A percentile compares a stretch with the other conserved stretches of the same genome.
These are phyloP conservation scores for Strix occidentalis DNA, from an alignment of 2,797 vertebrate genomes.

Conservation along the genomic window DNA sequence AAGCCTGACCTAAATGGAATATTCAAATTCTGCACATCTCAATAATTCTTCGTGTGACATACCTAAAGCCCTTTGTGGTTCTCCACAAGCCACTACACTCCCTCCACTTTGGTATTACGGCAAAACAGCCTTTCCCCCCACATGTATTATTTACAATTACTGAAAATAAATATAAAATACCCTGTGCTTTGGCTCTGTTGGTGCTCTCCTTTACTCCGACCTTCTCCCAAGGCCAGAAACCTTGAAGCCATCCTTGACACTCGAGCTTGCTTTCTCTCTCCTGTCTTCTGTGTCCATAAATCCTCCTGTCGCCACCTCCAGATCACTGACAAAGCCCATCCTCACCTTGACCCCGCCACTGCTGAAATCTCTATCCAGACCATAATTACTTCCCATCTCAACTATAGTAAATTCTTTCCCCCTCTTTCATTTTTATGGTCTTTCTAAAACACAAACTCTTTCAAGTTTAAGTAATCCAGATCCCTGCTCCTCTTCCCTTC, in stretches of 20 bases:
- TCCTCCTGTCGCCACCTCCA: background rate
- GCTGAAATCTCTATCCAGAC: background rate
- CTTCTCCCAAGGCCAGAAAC: background rate
- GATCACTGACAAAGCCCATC: constrained; percentile 10
- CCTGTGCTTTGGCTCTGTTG: background rate
- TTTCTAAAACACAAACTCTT: background rate
- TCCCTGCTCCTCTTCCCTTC: background rate
- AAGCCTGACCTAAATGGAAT: background rate
- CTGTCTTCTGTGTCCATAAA: background rate
- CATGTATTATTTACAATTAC: background rate
- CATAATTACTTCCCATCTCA: background rate
- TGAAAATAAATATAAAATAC: background rate
- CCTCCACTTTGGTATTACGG: background rate
- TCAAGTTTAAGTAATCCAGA: background rate
- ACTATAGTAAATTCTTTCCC: background rate
- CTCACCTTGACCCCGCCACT: background rate
- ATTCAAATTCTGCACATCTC: background rate
- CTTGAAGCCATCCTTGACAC: constrained; percentile 2
- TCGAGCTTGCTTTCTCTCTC: background rate
- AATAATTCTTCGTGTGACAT: fast-evolving
- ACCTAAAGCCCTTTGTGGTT: background rate
- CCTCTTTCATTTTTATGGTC: background rate
- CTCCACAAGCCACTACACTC: background rate
- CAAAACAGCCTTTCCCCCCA: background rate
- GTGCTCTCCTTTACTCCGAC: background rate